Evolutionary conservation across 2,113 vertebrate genomes (phyloP).

Genomic region (Thamnophis sirtalis): DNA sequence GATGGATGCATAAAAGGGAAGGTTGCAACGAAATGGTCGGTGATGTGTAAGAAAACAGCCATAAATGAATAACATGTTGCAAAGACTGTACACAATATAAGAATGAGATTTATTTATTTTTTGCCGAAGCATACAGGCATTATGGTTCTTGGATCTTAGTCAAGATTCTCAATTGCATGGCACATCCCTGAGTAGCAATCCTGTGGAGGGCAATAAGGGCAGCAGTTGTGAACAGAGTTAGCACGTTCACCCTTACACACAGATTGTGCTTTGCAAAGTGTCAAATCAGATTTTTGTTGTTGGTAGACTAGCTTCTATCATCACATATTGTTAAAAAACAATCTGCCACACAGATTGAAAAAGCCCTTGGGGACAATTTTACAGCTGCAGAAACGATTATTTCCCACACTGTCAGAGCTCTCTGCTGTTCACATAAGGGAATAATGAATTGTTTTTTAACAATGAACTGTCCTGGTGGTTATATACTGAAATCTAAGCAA

Average conservation of each 20-base stretch:
- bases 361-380: background rate
- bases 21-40: background rate
- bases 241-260: background rate
- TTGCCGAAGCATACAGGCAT: background rate
- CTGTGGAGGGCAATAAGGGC: background rate
- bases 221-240: background rate
- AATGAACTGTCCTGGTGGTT: background rate
- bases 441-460: background rate
- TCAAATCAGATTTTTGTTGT: background rate
- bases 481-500: rapidly evolving
- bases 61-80: background rate
- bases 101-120: background rate
- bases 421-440: background rate
- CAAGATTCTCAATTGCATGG: background rate
- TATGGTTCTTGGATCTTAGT: background rate
- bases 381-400: conserved; percentile 11
- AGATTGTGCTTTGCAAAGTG: background rate
- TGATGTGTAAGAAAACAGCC: background rate
- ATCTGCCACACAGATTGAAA: background rate
- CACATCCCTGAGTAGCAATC: background rate
- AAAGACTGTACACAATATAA: background rate
- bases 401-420: background rate
- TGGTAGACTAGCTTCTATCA: background rate
- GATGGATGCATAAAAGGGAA: background rate
- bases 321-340: background rate